Conservation (phyloP, 2,113 vertebrate species). For the Mesoclemmys tuberculata region DNA sequence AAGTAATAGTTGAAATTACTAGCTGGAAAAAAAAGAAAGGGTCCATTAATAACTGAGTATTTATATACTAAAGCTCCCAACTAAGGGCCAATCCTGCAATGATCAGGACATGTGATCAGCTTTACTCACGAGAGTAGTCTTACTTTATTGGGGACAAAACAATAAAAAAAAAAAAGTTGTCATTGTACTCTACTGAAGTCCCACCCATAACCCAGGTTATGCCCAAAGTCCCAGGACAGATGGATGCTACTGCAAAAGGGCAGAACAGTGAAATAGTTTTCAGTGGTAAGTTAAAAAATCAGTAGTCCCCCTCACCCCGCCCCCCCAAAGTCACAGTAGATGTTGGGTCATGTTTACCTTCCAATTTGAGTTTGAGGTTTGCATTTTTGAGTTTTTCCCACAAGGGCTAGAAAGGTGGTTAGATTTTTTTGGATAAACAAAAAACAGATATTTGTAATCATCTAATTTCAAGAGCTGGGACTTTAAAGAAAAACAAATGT, state of each 20-base stretch:
- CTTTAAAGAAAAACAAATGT: not conserved
- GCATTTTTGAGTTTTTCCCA: too few species aligned
- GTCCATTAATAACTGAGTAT: not conserved
- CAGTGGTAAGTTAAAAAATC: not conserved
- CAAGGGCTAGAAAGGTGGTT: not conserved
- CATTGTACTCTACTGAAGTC: not conserved
- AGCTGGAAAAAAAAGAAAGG: not conserved
- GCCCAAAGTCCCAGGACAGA: not conserved
- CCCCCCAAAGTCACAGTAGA: accelerated
- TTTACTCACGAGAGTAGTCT: not conserved
- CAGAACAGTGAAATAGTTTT: not conserved
- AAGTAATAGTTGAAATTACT: not conserved
- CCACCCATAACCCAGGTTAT: too few species aligned
- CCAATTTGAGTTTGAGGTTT: not conserved
- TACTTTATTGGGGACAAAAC: not conserved
- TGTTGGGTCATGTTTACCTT: not conserved
- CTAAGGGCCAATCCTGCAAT: not conserved
- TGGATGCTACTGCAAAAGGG: not conserved
- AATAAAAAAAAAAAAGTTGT: not conserved
- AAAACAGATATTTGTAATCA: not conserved
- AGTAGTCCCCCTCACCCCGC: not conserved
- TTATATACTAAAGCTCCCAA: not conserved
- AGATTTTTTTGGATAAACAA: not conserved
- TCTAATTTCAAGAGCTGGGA: not conserved
- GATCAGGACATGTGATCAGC: not conserved